These are phyloP conservation scores for Dreissena polymorpha DNA, from an alignment of 1,140 invertebrate species.

Conservation along the genomic window DNA sequence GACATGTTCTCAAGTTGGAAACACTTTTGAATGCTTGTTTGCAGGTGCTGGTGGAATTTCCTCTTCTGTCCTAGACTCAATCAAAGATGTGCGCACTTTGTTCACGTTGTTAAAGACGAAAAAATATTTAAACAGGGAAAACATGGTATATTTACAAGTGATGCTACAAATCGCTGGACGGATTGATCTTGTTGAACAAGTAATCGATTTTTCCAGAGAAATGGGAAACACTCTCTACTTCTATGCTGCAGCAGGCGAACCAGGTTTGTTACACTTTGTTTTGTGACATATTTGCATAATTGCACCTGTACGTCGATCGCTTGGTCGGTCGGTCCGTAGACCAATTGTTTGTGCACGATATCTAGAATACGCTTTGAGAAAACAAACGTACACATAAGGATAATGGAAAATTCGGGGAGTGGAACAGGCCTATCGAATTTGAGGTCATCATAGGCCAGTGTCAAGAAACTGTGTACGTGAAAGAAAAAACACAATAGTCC, in stretches of 20 bases:
- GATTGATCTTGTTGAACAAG: background rate
- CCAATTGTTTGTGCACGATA: too few relatives aligned
- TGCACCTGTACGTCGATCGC: too few relatives aligned
- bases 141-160: background rate
- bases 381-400: too few relatives aligned
- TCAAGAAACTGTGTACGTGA: too few relatives aligned
- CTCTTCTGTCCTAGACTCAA: background rate
- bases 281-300: too few relatives aligned
- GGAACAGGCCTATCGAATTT: too few relatives aligned
- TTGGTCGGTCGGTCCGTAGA: too few relatives aligned
- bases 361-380: too few relatives aligned
- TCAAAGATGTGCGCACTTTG: background rate
- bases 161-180: background rate
- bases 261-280: background rate
- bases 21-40: background rate
- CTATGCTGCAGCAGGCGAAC: background rate
- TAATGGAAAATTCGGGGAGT: too few relatives aligned
- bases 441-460: too few relatives aligned
- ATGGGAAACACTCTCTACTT: background rate
- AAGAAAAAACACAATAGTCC: too few relatives aligned
- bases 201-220: background rate
- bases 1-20: too few relatives aligned
- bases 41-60: background rate
- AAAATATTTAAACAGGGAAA: background rate
- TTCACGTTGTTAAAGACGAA: background rate